Conservation (phyloP, 2,888 invertebrate species). For the Busseola fusca region DNA sequence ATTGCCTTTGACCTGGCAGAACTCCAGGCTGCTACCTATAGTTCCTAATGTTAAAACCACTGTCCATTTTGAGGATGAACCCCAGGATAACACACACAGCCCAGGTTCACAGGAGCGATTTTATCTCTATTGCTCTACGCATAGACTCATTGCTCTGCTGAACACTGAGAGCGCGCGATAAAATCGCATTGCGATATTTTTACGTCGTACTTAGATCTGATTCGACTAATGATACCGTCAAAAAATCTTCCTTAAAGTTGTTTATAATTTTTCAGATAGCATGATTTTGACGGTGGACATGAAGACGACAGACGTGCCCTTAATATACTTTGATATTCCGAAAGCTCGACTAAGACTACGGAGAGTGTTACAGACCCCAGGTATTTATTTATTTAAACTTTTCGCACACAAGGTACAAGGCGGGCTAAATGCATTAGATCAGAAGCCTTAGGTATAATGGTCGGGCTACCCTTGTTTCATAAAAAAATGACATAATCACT, state of each 20-base stretch:
- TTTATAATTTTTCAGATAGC: slow-evolving; percentile 65
- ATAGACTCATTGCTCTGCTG: too few species aligned
- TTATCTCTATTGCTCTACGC: too few species aligned
- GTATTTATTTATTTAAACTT: slow-evolving; percentile 36
- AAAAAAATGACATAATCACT: too few species aligned
- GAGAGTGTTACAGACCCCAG: slow-evolving; percentile 5
- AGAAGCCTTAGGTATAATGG: too few species aligned
- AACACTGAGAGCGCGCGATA: not conserved
- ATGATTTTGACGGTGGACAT: slow-evolving; percentile 60
- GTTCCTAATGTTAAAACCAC: too few species aligned
- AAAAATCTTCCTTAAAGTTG: not conserved
- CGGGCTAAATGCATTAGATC: too few species aligned
- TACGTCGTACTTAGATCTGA: not conserved
- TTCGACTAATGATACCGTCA: not conserved
- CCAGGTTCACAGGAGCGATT: too few species aligned
- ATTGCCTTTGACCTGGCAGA: not conserved
- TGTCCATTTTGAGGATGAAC: too few species aligned
- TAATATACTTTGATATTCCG: slow-evolving; percentile 63
- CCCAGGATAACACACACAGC: too few species aligned
- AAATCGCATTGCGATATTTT: slow-evolving; percentile 2
- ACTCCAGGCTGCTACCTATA: not conserved
- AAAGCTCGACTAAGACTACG: slow-evolving; percentile 32
- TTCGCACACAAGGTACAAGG: too few species aligned
- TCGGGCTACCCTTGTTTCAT: too few species aligned
- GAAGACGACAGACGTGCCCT: slow-evolving; percentile 29